phyloP scores from a whole-genome alignment of 2,113 vertebrate species.

The Herpetotheres cachinnans region DNA sequence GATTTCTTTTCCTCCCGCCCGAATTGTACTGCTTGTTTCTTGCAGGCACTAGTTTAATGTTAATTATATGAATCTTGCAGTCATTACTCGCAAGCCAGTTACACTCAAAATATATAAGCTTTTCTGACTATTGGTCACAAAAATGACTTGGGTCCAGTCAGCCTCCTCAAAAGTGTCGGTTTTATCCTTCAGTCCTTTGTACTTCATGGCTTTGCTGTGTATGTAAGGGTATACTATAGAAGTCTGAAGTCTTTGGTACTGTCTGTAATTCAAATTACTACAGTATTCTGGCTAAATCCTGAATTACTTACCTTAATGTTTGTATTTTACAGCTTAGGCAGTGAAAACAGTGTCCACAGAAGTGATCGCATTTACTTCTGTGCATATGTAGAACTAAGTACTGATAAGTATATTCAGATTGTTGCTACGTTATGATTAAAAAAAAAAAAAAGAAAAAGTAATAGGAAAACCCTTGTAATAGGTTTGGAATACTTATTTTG shows the following conservation, averaged over 20 bases:
- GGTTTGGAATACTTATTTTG: neutral
- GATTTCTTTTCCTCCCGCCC: neutral
- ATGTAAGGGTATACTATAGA: neutral
- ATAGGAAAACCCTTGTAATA: neutral
- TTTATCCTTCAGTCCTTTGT: neutral
- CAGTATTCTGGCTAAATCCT: neutral
- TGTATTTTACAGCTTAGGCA: neutral
- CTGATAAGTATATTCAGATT: neutral
- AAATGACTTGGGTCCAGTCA: neutral
- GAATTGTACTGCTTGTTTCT: neutral
- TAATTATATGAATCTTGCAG: neutral
- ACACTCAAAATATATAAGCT: neutral
- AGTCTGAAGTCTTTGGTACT: neutral
- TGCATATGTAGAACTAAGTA: neutral
- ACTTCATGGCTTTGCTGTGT: neutral
- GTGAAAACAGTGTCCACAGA: neutral
- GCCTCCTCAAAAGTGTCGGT: neutral
- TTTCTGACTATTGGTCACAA: neutral
- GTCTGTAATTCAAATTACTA: neutral
- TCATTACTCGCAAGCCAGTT: neutral
- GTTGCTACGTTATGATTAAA: neutral
- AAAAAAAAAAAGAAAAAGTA: neutral
- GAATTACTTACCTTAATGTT: neutral
- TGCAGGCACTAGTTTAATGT: accelerated
- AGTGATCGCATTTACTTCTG: neutral